A percentile compares a stretch with the other conserved stretches of the same genome.
These are phyloP conservation scores for Alitta virens DNA, from an alignment of 2,888 invertebrate genomes.

Conservation along the genomic window DNA sequence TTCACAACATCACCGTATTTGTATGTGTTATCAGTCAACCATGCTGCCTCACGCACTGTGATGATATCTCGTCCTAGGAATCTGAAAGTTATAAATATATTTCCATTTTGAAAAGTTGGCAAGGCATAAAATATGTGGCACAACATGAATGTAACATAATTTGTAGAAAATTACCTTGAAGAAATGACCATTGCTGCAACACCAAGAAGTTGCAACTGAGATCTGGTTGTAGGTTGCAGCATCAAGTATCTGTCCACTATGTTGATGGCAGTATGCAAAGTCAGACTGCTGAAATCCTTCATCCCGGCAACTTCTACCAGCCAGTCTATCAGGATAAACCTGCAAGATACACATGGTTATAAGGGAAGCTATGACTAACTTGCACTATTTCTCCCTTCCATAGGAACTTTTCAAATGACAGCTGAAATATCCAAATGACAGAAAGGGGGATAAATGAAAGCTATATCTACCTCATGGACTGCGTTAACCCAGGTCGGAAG, in stretches of 20 bases:
- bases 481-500: constrained; percentile 43
- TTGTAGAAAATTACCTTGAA: constrained; percentile 42
- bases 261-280: constrained; percentile 49
- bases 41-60: constrained; percentile 54
- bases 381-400: too few relatives aligned
- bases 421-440: too few relatives aligned
- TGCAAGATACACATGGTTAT: too few relatives aligned
- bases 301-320: constrained; percentile 54
- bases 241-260: constrained; percentile 49
- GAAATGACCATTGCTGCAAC: constrained; percentile 53
- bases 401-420: too few relatives aligned
- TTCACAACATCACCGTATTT: constrained; percentile 54
- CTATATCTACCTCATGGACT: constrained; percentile 46
- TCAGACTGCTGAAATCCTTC: constrained; percentile 50
- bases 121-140: too few relatives aligned
- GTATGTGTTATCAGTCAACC: constrained; percentile 55
- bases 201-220: constrained; percentile 50
- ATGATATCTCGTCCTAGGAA: constrained; percentile 51
- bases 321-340: constrained; percentile 55
- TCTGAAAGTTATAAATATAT: too few relatives aligned
- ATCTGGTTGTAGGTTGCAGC: constrained; percentile 37
- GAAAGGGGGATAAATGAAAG: background rate
- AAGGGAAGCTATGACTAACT: too few relatives aligned
- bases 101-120: too few relatives aligned
- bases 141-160: too few relatives aligned